phyloP scores from a whole-genome alignment of 2,113 vertebrate genomes.

The Bettongia penicillata region DNA sequence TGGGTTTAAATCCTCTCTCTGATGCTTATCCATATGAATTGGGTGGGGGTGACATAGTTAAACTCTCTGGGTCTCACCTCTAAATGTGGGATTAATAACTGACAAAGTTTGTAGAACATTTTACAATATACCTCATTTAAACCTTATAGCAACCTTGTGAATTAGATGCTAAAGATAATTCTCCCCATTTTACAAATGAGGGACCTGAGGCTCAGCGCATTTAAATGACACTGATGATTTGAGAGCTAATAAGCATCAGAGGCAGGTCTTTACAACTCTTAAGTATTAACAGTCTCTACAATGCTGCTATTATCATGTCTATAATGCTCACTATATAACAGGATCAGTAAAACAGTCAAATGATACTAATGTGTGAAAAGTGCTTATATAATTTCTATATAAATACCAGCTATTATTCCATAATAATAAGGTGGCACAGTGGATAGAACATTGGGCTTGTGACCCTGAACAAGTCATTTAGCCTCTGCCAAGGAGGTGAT shows the following conservation, averaged over 20 bases:
- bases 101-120: not conserved
- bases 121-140: not conserved
- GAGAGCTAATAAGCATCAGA: not conserved
- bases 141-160: not conserved
- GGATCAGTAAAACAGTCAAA: not conserved
- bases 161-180: not conserved
- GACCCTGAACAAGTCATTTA: not conserved
- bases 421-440: not conserved
- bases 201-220: not conserved
- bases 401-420: not conserved
- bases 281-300: not conserved
- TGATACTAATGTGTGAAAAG: not conserved
- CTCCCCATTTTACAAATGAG: not conserved
- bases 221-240: not conserved
- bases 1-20: not conserved
- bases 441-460: not conserved
- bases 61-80: not conserved
- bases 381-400: not conserved
- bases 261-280: not conserved
- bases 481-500: not conserved
- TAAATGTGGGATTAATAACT: not conserved
- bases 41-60: not conserved
- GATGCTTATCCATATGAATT: not conserved
- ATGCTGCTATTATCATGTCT: not conserved
- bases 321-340: not conserved